These are phyloP conservation scores for Zhengitettix transpicula DNA, from an alignment of 2,888 invertebrate species.

Conservation along the genomic window DNA sequence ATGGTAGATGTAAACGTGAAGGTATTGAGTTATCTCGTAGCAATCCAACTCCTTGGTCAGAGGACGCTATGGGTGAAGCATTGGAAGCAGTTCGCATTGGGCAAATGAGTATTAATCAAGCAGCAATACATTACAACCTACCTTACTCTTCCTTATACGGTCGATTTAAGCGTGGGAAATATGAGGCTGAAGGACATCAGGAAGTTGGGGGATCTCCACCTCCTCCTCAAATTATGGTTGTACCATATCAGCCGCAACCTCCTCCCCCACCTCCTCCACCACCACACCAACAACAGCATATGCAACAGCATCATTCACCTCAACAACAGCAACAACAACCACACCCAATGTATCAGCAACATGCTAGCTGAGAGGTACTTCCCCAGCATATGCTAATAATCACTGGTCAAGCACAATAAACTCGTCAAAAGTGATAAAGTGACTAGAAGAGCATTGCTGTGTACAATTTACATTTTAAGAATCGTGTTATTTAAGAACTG, in stretches of 20 bases:
- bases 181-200: constrained; percentile 36
- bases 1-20: constrained; percentile 76
- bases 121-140: constrained; percentile 78
- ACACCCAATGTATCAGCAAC: constrained; percentile 8
- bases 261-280: constrained; percentile 4
- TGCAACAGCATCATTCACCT: constrained; percentile 8
- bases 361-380: not conserved
- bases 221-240: constrained; percentile 12
- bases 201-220: constrained; percentile 16
- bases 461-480: no score
- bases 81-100: constrained; percentile 73
- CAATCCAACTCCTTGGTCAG: constrained; percentile 89
- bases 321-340: constrained; percentile 11
- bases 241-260: constrained; percentile 10
- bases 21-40: constrained; percentile 77
- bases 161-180: constrained; percentile 73
- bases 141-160: constrained; percentile 83
- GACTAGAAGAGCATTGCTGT: no score
- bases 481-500: no score
- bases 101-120: constrained; percentile 87
- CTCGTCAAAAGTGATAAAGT: not conserved
- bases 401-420: not conserved
- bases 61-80: constrained; percentile 81
- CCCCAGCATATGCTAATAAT: not conserved
- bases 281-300: constrained; percentile 5